phyloP scores from a whole-genome alignment of 2,888 invertebrate species.

The Auanema sp. region DNA sequence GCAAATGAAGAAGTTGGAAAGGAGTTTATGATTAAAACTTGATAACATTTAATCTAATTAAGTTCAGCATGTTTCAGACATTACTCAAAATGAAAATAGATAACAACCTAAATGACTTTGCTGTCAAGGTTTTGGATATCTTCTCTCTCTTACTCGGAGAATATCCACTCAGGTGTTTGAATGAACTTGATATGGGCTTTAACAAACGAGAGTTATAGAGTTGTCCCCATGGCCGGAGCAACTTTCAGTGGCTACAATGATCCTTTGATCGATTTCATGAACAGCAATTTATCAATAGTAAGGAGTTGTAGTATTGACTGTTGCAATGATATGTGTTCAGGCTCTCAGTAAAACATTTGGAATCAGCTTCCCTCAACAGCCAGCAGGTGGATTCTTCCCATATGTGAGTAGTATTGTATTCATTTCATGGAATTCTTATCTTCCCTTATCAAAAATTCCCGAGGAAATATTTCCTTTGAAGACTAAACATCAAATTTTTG shows the following conservation, averaged over 20 bases:
- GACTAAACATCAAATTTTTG: no score
- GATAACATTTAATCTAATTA: slow-evolving; percentile 5
- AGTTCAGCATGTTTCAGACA: slow-evolving; percentile 22
- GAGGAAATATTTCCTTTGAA: no score
- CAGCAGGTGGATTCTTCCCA: slow-evolving; percentile 39
- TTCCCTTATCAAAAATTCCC: no score
- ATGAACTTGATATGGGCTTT: neutral
- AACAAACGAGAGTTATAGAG: slow-evolving; percentile 20
- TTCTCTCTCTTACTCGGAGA: slow-evolving; percentile 33
- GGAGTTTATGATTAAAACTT: neutral
- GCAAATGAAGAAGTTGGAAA: neutral
- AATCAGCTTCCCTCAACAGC: no score
- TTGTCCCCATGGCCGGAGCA: slow-evolving; percentile 33
- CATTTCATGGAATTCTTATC: no score
- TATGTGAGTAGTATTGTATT: slow-evolving; percentile 9
- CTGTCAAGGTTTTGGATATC: slow-evolving; percentile 19
- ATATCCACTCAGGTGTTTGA: slow-evolving; percentile 29
- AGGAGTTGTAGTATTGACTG: neutral
- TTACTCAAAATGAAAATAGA: slow-evolving; percentile 19
- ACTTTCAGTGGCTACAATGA: slow-evolving; percentile 39
- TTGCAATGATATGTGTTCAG: slow-evolving; percentile 7
- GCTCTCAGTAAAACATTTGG: no score
- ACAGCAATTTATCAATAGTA: slow-evolving; percentile 31
- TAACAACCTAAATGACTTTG: neutral
- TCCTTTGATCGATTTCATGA: slow-evolving; percentile 36